A percentile compares a stretch with the other conserved stretches of the same genome.
phyloP scores from a whole-genome alignment of 92 coral and sea anemone genomes.

The Pocillopora meandrina region DNA sequence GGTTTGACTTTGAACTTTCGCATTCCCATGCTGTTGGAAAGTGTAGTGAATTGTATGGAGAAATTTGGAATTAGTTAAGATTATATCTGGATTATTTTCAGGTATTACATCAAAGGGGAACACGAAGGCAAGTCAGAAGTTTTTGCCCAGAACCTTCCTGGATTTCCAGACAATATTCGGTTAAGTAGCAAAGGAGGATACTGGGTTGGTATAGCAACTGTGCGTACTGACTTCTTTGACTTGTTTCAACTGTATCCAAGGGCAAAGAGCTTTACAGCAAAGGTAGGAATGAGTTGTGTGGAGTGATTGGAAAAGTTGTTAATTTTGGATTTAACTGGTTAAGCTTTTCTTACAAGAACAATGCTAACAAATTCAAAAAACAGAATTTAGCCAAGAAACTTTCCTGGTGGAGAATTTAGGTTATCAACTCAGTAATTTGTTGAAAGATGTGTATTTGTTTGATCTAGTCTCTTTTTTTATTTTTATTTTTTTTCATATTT shows the following conservation, averaged over 20 bases:
- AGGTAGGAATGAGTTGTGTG: conserved; percentile 38
- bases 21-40: too few relatives aligned
- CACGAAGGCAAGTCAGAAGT: conserved; percentile 80
- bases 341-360: too few relatives aligned
- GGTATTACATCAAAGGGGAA: conserved; percentile 79
- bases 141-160: conserved; percentile 85
- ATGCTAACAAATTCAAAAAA: too few relatives aligned
- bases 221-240: conserved; percentile 56
- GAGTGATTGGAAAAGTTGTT: too few relatives aligned
- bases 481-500: too few relatives aligned
- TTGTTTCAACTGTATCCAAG: conserved; percentile 58
- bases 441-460: too few relatives aligned
- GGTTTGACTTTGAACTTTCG: neutral
- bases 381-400: too few relatives aligned
- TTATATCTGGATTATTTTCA: neutral
- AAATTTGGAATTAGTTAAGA: neutral
- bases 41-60: too few relatives aligned
- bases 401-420: too few relatives aligned
- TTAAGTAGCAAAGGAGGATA: conserved; percentile 80
- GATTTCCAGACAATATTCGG: conserved; percentile 84
- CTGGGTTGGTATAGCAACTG: conserved; percentile 71
- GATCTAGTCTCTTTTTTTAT: too few relatives aligned
- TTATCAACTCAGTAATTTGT: too few relatives aligned
- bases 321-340: too few relatives aligned
- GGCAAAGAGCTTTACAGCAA: conserved; percentile 61